Conservation (phyloP, 1,140 invertebrate genomes). For the Paraescarpia echinospica region DNA sequence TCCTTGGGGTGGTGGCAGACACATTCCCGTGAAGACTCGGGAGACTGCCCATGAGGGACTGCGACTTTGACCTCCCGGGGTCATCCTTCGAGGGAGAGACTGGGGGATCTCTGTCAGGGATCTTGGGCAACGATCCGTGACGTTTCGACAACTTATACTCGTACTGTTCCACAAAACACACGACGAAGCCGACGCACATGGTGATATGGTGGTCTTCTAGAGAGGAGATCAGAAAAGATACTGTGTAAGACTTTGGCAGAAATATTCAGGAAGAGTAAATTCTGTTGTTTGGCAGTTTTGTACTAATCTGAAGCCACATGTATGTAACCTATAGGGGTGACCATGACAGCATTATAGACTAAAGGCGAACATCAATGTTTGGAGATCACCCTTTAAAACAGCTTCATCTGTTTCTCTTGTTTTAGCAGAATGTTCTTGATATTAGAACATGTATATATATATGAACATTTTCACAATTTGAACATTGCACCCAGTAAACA, state of each 20-base stretch:
- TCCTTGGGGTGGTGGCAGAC: background rate
- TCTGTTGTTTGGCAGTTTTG: background rate
- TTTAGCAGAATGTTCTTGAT: no score
- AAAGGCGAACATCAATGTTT: no score
- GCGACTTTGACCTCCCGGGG: background rate
- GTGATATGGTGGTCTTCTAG: conserved; percentile 79
- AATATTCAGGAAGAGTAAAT: no score
- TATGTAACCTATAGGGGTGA: no score
- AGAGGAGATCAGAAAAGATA: background rate
- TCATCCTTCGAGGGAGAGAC: background rate
- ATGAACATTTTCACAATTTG: no score
- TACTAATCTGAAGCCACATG: background rate
- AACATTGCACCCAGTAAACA: no score
- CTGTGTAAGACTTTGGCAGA: background rate
- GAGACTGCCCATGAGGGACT: background rate
- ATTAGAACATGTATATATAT: no score
- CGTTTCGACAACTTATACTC: background rate
- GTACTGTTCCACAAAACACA: conserved; percentile 67
- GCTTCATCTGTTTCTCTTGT: no score
- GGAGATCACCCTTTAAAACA: no score
- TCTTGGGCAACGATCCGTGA: background rate
- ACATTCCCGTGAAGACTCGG: background rate
- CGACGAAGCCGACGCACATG: conserved; percentile 75
- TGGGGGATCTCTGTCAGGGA: background rate
- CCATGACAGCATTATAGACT: no score